phyloP scores from a whole-genome alignment of 2,113 vertebrate species.

The Pseudorasbora parva region DNA sequence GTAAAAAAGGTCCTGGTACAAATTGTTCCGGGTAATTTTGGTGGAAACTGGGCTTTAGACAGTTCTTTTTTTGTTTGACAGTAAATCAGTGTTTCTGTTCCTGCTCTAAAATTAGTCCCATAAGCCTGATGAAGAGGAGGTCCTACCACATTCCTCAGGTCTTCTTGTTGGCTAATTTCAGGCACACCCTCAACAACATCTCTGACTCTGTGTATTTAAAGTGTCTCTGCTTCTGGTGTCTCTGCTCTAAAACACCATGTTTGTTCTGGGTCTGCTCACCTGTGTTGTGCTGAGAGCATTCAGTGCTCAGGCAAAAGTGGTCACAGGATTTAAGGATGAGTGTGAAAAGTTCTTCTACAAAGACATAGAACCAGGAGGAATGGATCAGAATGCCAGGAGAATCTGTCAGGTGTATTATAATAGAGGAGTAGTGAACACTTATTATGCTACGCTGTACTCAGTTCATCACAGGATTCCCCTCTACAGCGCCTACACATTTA shows the following conservation, averaged over 20 bases:
- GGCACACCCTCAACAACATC: neutral
- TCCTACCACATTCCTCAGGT: neutral
- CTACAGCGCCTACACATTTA: constrained; percentile 43
- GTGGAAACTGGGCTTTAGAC: too few species aligned
- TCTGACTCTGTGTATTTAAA: neutral
- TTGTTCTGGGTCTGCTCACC: neutral
- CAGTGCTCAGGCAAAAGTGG: too few species aligned
- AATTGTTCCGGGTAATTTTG: too few species aligned
- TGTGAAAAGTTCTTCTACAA: constrained; percentile 32
- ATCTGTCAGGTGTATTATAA: constrained; percentile 17
- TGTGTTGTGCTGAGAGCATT: neutral
- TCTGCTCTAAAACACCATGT: neutral
- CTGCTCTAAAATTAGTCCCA: neutral
- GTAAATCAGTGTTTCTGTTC: neutral
- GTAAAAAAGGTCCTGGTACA: too few species aligned
- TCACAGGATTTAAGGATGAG: accelerated
- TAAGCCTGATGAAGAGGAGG: neutral
- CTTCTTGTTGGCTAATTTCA: neutral
- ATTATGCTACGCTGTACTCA: constrained; percentile 42
- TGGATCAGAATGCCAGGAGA: constrained; percentile 17
- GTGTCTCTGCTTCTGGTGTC: neutral
- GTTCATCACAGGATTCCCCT: constrained; percentile 16
- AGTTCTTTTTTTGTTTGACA: too few species aligned
- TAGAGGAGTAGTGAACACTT: accelerated
- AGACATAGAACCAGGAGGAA: neutral